A percentile compares a stretch with the other conserved stretches of the same genome.
These are phyloP conservation scores for Oceanodroma tethys DNA, from an alignment of 2,113 vertebrate species.

Conservation along the genomic window DNA sequence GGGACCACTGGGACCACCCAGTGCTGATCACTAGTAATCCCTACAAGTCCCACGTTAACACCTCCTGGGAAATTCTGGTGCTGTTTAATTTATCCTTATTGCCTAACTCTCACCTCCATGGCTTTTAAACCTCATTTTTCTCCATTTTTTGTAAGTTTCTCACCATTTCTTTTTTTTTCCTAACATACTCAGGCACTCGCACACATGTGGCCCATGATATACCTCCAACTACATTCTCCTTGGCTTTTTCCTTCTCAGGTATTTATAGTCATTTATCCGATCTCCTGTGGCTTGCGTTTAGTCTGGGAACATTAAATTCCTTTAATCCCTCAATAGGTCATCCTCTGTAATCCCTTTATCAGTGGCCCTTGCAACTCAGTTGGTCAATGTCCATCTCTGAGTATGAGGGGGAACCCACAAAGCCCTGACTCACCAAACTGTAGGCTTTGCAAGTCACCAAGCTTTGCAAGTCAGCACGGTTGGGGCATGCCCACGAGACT, in stretches of 20 bases:
- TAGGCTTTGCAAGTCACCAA: background rate
- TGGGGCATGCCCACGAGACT: background rate
- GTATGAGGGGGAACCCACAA: background rate
- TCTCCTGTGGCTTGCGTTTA: background rate
- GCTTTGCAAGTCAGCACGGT: background rate
- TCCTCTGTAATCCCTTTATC: background rate
- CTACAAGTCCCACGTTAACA: background rate
- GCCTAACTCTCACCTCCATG: background rate
- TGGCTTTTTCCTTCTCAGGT: background rate
- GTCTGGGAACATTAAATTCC: background rate
- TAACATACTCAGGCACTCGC: background rate
- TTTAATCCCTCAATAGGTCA: background rate
- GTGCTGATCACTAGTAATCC: background rate
- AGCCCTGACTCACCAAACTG: background rate
- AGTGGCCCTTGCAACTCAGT: background rate
- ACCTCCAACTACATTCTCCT: background rate
- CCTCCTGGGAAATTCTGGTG: background rate
- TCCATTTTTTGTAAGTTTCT: background rate
- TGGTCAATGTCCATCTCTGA: background rate
- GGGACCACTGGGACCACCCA: background rate
- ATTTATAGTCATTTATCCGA: background rate
- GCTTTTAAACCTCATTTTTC: background rate
- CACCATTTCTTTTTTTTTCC: background rate
- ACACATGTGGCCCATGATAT: background rate
- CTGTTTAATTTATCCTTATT: background rate